Evolutionary conservation across 2,797 vertebrate species (phyloP).

Genomic region (Channa striata): DNA sequence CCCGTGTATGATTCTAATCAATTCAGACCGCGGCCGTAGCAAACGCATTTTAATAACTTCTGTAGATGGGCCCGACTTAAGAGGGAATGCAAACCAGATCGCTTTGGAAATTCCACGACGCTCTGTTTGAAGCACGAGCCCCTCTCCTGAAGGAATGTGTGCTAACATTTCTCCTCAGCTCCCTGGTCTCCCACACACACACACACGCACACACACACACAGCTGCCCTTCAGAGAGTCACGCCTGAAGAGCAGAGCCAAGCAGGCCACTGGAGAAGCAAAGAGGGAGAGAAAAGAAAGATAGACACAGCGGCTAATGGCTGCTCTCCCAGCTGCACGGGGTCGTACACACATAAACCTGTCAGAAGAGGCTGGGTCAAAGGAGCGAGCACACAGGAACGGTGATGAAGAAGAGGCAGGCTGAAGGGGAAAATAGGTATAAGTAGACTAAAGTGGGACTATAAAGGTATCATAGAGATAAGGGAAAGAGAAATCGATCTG

Average conservation of each 20-base stretch:
- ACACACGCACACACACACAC: conserved; percentile 74
- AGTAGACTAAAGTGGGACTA: conserved; percentile 35
- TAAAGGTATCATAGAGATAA: conserved; percentile 47
- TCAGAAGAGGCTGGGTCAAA: conserved; percentile 56
- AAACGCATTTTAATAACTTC: conserved; percentile 69
- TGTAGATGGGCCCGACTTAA: conserved; percentile 64
- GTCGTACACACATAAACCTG: conserved; percentile 65
- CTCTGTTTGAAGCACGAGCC: conserved; percentile 63
- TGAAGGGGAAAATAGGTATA: conserved; percentile 30
- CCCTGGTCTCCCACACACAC: conserved; percentile 69
- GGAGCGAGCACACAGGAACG: conserved; percentile 30
- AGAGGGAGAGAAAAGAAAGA: conserved; percentile 36
- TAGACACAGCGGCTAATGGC: conserved; percentile 59
- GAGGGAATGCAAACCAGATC: conserved; percentile 82
- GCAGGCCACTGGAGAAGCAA: conserved; percentile 30
- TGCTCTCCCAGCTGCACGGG: conserved; percentile 62
- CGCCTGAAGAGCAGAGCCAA: conserved; percentile 57
- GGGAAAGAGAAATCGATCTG: conserved; percentile 43
- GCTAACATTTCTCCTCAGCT: conserved; percentile 71
- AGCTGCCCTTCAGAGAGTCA: conserved; percentile 74
- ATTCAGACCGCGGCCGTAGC: conserved; percentile 49
- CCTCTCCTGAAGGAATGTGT: conserved; percentile 74
- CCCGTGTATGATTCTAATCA: conserved; percentile 75
- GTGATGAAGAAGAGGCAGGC: conserved; percentile 36
- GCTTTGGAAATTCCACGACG: conserved; percentile 74